These are phyloP conservation scores for Labrus mixtus DNA, from an alignment of 2,113 vertebrate genomes.

Conservation along the genomic window DNA sequence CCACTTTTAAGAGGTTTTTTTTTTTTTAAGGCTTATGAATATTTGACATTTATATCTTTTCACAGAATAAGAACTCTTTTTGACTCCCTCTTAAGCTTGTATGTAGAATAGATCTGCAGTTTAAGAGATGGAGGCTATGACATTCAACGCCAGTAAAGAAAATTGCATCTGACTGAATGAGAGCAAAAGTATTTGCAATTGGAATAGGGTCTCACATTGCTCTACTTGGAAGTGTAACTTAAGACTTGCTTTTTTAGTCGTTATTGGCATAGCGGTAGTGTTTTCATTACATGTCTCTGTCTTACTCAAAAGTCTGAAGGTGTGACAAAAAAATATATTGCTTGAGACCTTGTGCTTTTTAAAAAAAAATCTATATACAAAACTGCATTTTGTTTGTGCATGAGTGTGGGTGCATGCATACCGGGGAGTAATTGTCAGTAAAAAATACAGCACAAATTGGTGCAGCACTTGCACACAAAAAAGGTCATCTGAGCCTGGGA, in stretches of 20 bases:
- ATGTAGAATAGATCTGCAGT: background rate
- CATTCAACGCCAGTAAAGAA: background rate
- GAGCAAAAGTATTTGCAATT: background rate
- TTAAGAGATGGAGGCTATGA: background rate
- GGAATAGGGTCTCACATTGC: slow-evolving; percentile 2
- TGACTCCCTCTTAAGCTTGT: background rate
- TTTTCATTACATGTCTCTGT: slow-evolving; percentile 45
- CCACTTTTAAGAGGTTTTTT: background rate
- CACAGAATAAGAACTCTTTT: background rate
- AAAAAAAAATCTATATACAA: slow-evolving; percentile 38
- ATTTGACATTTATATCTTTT: background rate
- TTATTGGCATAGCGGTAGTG: slow-evolving; percentile 43
- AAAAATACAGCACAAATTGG: slow-evolving; percentile 24
- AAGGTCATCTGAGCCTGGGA: slow-evolving; percentile 28
- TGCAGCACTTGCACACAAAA: slow-evolving; percentile 20
- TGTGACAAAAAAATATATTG: slow-evolving; percentile 27
- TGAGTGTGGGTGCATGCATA: slow-evolving; percentile 48
- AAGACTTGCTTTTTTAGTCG: slow-evolving; percentile 44
- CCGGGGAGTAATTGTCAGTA: slow-evolving; percentile 19
- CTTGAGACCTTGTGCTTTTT: slow-evolving; percentile 22
- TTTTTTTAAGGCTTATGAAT: background rate
- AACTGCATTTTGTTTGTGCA: slow-evolving; percentile 42
- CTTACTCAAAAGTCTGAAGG: slow-evolving; percentile 44
- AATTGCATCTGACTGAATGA: background rate
- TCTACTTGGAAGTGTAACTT: slow-evolving; percentile 12